Evolutionary conservation across 2,113 vertebrate genomes (phyloP), one percentile per base, ranked within the genome.

Genomic region (Columba janthina): DNA sequence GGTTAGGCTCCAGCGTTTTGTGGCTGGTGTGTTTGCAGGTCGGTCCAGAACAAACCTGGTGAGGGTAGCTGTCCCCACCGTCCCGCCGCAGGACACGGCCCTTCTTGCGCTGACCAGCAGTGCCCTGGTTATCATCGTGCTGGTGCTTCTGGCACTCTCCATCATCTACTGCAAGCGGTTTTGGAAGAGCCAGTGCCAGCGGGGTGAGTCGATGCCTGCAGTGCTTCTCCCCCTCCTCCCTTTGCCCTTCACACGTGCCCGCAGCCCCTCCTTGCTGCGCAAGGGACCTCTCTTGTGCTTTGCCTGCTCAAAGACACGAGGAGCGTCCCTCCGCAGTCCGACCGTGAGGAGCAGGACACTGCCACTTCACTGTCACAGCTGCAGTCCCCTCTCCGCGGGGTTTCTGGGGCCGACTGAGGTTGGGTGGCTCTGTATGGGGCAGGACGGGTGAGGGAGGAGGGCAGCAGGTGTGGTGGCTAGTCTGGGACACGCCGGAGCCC

Each of bases 131-230:
- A 89, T 98, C 88, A 95, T 98, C 2, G 83, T 97, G 11, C 60
- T 98, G 64, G 90, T 98, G 38, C 94, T 98, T 46, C 93, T 98
- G 87, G 95, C 97, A 4, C 96, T 98, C 72, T 95, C 98, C 51
- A 96, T 98, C 80, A 95, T 98, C 69, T 98, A 98, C 96, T 98
- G 97, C 96, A 98, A 98, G 76, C 96, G 96, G 6, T 97, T 98
- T 85, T 98, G 98, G 95, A 98, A 97, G 78, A 98, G 94, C 92
- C 96, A 98, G 69, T 97, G 97, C 86, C 98, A 97, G 60, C 92
- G 50, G 82, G 97, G 98, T 98, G 96, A 97, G 97, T 79, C 21
- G 53, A 4, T 34, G 44, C 20, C 38, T 5, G 32, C 25, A 31
- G 54, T 4, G 24, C 44, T 75, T 56, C 57, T 65, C 58, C 29